These are phyloP conservation scores for Channallabes apus DNA, from an alignment of 2,797 vertebrate genomes.

Conservation along the genomic window DNA sequence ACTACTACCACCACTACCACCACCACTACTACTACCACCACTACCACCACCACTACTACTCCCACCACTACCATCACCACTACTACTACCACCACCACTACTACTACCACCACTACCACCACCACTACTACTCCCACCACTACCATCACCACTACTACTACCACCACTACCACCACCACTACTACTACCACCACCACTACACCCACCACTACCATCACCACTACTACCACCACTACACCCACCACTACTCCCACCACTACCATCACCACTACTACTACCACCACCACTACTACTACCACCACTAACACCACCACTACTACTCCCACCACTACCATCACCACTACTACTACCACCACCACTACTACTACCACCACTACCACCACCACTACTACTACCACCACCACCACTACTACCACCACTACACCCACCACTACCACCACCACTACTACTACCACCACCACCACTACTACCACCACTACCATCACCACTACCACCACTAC, in stretches of 20 bases:
- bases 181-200: too few species aligned
- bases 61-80: background rate
- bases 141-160: background rate
- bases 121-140: background rate
- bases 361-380: too few species aligned
- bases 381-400: background rate
- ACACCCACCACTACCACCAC: background rate
- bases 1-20: too few species aligned
- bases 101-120: too few species aligned
- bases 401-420: background rate
- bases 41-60: background rate
- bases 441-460: too few species aligned
- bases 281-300: rapidly evolving
- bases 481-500: too few species aligned
- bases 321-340: background rate
- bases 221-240: background rate
- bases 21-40: too few species aligned
- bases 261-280: background rate
- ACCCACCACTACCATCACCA: too few species aligned
- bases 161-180: too few species aligned
- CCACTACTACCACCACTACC: too few species aligned
- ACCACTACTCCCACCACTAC: background rate
- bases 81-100: too few species aligned
- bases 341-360: too few species aligned
- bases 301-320: background rate